These are phyloP conservation scores for Calliphora vicina DNA, from an alignment of 1,140 invertebrate species.

Conservation along the genomic window DNA sequence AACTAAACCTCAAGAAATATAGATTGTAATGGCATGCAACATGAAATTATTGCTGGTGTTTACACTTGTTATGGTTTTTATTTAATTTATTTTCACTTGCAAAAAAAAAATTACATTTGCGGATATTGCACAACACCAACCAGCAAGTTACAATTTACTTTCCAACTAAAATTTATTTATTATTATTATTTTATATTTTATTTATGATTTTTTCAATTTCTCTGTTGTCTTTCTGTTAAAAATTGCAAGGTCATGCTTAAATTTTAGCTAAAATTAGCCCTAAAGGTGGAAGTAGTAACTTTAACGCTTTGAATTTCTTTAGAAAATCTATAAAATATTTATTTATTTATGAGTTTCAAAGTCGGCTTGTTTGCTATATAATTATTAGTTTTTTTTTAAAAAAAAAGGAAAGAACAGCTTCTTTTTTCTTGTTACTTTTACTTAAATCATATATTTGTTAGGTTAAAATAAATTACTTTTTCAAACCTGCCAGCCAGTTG, in stretches of 20 bases:
- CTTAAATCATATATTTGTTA: not conserved
- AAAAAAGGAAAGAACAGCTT: not conserved
- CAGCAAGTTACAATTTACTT: not conserved
- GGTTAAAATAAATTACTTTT: constrained; percentile 14
- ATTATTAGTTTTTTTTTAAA: not conserved
- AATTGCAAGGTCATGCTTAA: not conserved
- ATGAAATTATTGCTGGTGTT: not conserved
- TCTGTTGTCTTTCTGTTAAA: not conserved
- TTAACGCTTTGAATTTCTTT: not conserved
- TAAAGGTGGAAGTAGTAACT: not conserved
- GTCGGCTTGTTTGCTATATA: not conserved
- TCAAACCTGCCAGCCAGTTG: not conserved
- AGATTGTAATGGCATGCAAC: not conserved
- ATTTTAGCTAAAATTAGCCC: not conserved
- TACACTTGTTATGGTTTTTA: constrained; percentile 15
- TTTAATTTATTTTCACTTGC: not conserved
- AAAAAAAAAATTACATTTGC: not conserved
- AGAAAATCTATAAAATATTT: not conserved
- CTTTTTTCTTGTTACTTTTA: not conserved
- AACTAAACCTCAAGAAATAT: not conserved
- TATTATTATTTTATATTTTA: not conserved
- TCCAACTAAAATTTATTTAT: not conserved
- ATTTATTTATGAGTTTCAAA: not conserved
- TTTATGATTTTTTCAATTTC: not conserved
- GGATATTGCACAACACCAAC: not conserved